A percentile compares a stretch with the other conserved stretches of the same genome.
Conservation (phyloP, 2,113 vertebrate genomes). For the Gorsachius goisagi region DNA sequence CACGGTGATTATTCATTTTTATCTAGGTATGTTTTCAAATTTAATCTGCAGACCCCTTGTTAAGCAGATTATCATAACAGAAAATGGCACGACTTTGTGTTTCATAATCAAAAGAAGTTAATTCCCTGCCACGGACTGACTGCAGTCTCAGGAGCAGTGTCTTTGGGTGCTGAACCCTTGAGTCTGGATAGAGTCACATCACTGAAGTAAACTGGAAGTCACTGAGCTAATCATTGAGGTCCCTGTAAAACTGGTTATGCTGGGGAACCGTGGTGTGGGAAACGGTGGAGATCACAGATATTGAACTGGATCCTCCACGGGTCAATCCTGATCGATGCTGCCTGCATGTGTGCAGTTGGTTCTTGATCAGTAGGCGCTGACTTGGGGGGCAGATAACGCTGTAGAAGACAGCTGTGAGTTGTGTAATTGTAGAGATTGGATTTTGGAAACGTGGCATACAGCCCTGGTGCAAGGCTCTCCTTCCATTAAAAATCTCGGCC, state of each 20-base stretch:
- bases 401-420: fast-evolving
- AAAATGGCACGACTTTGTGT: not conserved
- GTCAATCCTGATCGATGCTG: fast-evolving
- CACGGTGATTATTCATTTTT: not conserved
- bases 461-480: not conserved
- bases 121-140: not conserved
- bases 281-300: not conserved
- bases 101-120: not conserved
- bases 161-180: not conserved
- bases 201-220: not conserved
- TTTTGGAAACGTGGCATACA: not conserved
- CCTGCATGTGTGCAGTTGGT: fast-evolving
- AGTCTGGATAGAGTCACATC: not conserved
- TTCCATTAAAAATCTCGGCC: not conserved
- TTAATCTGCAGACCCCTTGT: not conserved
- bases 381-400: fast-evolving
- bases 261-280: not conserved
- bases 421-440: not conserved
- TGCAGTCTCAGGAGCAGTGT: not conserved
- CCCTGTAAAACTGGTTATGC: conserved; percentile 2
- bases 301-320: not conserved
- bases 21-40: not conserved
- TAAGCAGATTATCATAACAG: not conserved
- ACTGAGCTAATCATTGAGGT: not conserved
- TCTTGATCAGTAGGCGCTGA: not conserved